A percentile compares a stretch with the other conserved stretches of the same genome.
Conservation (phyloP, 2,797 vertebrate genomes). For the Sebastes glaucus region DNA sequence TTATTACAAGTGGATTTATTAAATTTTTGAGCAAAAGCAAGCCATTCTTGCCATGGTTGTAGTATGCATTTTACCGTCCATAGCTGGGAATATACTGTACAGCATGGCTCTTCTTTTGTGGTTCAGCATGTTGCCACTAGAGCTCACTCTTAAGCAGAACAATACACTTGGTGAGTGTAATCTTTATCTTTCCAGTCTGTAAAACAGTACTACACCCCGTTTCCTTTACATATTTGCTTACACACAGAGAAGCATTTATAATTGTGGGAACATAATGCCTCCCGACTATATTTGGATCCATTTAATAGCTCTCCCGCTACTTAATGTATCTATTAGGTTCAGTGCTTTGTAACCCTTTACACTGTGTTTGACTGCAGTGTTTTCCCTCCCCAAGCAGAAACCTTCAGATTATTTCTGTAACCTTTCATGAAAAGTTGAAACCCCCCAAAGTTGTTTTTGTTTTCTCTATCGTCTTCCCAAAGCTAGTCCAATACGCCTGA, state of each 20-base stretch:
- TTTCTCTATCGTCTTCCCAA: conserved; percentile 28
- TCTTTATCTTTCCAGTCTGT: conserved; percentile 46
- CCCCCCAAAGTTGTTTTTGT: not conserved
- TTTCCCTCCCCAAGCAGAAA: not conserved
- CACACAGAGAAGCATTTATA: conserved; percentile 53
- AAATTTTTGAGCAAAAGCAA: not conserved
- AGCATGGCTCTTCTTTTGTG: conserved; percentile 48
- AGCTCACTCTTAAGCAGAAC: conserved; percentile 85
- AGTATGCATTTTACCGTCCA: not conserved
- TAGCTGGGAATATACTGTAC: not conserved
- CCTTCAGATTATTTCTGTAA: conserved; percentile 16
- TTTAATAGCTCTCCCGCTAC: conserved; percentile 45
- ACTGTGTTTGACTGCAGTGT: conserved; percentile 30
- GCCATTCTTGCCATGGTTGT: not conserved
- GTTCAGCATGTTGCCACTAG: conserved; percentile 80
- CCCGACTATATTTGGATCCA: conserved; percentile 65
- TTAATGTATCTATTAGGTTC: conserved; percentile 53
- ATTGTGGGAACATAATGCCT: conserved; percentile 55
- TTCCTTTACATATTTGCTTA: conserved; percentile 67
- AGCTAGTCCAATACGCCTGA: not conserved
- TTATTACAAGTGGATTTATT: not conserved
- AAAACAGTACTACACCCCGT: conserved; percentile 40
- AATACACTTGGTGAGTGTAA: conserved; percentile 43
- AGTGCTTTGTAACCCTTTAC: conserved; percentile 50
- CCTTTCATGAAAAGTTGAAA: conserved; percentile 1